These are phyloP conservation scores for Trichomycterus rosablanca DNA, from an alignment of 2,113 vertebrate species.

Conservation along the genomic window DNA sequence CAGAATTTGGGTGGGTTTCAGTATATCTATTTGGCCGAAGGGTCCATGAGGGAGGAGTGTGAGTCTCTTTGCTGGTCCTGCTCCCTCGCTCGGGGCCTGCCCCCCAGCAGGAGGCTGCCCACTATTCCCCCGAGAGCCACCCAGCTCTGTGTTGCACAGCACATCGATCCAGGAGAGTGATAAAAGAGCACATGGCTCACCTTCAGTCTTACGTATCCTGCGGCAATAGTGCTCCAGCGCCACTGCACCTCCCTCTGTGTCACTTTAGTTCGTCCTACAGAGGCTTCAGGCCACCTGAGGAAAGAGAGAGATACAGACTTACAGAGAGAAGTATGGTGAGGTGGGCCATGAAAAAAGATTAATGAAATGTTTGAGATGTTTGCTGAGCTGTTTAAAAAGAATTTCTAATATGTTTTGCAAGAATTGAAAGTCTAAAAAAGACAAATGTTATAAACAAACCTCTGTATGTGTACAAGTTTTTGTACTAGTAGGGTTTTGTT, in stretches of 20 bases:
- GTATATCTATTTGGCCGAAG: slow-evolving; percentile 26
- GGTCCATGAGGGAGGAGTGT: slow-evolving; percentile 31
- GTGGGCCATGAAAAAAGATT: slow-evolving; percentile 22
- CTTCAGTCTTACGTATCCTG: slow-evolving; percentile 46
- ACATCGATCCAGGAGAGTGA: slow-evolving; percentile 52
- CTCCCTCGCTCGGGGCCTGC: slow-evolving; percentile 35
- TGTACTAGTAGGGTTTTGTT: too few species aligned
- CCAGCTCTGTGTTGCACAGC: slow-evolving; percentile 46
- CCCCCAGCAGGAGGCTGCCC: slow-evolving; percentile 40
- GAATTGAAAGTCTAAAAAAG: too few species aligned
- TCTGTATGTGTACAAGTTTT: too few species aligned
- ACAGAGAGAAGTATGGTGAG: not conserved
- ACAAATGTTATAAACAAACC: not conserved
- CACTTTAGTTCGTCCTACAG: slow-evolving; percentile 41
- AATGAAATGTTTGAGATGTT: slow-evolving; percentile 26
- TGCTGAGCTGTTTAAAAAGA: not conserved
- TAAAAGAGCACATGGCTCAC: slow-evolving; percentile 50
- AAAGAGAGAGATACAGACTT: slow-evolving; percentile 4
- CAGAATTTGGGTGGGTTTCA: slow-evolving; percentile 30
- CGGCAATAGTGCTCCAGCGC: slow-evolving; percentile 39
- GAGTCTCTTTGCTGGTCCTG: slow-evolving; percentile 34
- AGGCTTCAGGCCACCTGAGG: slow-evolving; percentile 36
- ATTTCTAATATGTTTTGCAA: slow-evolving; percentile 33
- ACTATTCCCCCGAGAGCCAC: slow-evolving; percentile 36
- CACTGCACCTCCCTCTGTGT: slow-evolving; percentile 28